phyloP scores from a whole-genome alignment of 2,797 vertebrate species.

The Liparis tanakae region DNA sequence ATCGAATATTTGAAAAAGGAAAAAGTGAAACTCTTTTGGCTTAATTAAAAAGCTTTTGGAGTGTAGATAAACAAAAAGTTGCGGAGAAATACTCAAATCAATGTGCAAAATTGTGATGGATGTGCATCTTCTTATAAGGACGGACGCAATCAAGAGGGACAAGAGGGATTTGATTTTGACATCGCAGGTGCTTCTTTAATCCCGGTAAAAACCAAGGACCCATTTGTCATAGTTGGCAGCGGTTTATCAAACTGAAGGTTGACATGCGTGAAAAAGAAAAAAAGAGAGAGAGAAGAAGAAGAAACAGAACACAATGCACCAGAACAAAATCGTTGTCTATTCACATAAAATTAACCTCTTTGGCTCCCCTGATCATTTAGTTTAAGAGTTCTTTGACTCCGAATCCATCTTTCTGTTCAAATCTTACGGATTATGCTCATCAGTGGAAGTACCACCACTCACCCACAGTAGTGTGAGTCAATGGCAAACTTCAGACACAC shows the following conservation, averaged over 20 bases:
- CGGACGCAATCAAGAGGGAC: slow-evolving; percentile 37
- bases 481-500: slow-evolving; percentile 53
- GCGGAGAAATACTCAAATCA: slow-evolving; percentile 37
- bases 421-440: slow-evolving; percentile 31
- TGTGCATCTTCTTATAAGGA: slow-evolving; percentile 44
- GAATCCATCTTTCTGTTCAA: slow-evolving; percentile 27
- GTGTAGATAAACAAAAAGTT: slow-evolving; percentile 23
- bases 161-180: slow-evolving; percentile 39
- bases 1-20: not conserved
- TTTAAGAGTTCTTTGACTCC: slow-evolving; percentile 24
- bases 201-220: slow-evolving; percentile 38
- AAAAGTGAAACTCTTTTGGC: not conserved
- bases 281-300: not conserved
- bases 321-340: slow-evolving; percentile 17
- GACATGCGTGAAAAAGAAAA: not conserved
- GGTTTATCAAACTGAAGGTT: slow-evolving; percentile 29
- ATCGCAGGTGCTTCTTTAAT: slow-evolving; percentile 49
- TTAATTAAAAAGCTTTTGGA: not conserved
- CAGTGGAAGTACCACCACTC: slow-evolving; percentile 38
- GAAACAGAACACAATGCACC: not conserved
- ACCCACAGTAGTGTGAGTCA: slow-evolving; percentile 45
- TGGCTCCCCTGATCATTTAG: slow-evolving; percentile 21
- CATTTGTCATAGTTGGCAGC: slow-evolving; percentile 56
- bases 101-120: slow-evolving; percentile 47
- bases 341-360: slow-evolving; percentile 36